phyloP scores from a whole-genome alignment of 2,888 invertebrate genomes.

The Seira musarum region DNA sequence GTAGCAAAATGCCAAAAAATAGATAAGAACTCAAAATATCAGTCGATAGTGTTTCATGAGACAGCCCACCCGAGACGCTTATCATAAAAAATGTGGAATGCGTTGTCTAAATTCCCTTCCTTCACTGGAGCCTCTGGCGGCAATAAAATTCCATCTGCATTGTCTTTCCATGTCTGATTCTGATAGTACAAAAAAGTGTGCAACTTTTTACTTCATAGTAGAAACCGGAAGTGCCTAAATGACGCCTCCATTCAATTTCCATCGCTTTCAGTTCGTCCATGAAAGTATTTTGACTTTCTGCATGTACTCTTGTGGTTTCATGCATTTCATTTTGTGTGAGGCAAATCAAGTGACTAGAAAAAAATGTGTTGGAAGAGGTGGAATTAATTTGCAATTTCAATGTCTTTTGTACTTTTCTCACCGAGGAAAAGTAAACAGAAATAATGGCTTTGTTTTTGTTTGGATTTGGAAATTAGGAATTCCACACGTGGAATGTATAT shows the following conservation, averaged over 20 bases:
- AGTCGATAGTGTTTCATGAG: neutral
- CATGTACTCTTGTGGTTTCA: neutral
- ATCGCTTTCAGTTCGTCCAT: neutral
- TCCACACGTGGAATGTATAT: conserved; percentile 4
- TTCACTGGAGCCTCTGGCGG: no score
- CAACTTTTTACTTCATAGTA: no score
- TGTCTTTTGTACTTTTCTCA: neutral
- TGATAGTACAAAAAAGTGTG: no score
- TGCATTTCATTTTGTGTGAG: neutral
- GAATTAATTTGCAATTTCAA: neutral
- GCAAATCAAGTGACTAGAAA: neutral
- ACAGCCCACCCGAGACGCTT: conserved; percentile 9
- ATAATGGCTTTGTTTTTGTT: conserved; percentile 8
- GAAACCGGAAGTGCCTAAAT: conserved; percentile 7
- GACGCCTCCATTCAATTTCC: no score
- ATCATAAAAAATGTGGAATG: neutral
- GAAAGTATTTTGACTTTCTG: neutral
- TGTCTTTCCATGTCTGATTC: neutral
- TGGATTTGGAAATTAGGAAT: neutral
- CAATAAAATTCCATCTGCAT: conserved; percentile 1
- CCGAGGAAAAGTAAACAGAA: neutral
- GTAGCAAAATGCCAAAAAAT: no score
- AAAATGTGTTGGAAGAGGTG: neutral
- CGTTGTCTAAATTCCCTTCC: no score
- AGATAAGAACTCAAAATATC: no score